Percentiles rank a stretch among this genome's conserved stretches.
Evolutionary conservation across 1,140 invertebrate genomes (phyloP).

Genomic region (Musca vetustissima): DNA sequence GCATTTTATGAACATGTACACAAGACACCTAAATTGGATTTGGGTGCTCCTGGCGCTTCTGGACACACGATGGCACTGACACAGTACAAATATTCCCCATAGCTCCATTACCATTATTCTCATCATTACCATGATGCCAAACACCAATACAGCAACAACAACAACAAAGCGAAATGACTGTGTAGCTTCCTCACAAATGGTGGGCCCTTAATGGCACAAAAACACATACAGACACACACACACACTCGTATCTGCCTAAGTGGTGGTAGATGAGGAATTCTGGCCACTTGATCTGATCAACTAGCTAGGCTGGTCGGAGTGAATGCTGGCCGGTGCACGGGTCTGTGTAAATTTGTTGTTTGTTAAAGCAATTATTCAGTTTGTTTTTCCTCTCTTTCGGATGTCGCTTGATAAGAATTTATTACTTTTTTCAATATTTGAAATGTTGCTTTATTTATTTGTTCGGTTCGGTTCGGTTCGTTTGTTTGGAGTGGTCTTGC

Average conservation of each 20-base stretch:
- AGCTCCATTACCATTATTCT: slow-evolving; percentile 16
- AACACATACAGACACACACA: too few relatives aligned
- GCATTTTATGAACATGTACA: slow-evolving; percentile 21
- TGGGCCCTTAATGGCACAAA: too few relatives aligned
- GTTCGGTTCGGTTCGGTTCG: background rate
- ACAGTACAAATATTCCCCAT: slow-evolving; percentile 5
- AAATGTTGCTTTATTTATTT: slow-evolving; percentile 22
- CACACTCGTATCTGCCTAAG: too few relatives aligned
- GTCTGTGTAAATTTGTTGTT: slow-evolving; percentile 20
- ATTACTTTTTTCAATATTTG: slow-evolving; percentile 24
- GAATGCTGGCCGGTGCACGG: background rate
- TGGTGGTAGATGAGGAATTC: too few relatives aligned
- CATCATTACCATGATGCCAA: slow-evolving; percentile 15
- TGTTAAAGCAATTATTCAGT: slow-evolving; percentile 24
- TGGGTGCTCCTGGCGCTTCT: slow-evolving; percentile 51
- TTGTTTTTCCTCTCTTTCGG: slow-evolving; percentile 17
- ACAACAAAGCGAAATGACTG: too few relatives aligned
- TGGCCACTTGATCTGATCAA: background rate
- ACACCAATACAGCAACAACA: background rate
- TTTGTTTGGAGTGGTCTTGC: too few relatives aligned
- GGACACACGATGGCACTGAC: slow-evolving; percentile 19
- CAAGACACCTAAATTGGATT: slow-evolving; percentile 53
- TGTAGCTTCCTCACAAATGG: too few relatives aligned
- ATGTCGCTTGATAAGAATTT: slow-evolving; percentile 24
- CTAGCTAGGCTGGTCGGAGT: background rate